Percentiles rank a stretch among this genome's conserved stretches.
phyloP scores from a whole-genome alignment of 2,113 vertebrate genomes.

The Verasper variegatus region DNA sequence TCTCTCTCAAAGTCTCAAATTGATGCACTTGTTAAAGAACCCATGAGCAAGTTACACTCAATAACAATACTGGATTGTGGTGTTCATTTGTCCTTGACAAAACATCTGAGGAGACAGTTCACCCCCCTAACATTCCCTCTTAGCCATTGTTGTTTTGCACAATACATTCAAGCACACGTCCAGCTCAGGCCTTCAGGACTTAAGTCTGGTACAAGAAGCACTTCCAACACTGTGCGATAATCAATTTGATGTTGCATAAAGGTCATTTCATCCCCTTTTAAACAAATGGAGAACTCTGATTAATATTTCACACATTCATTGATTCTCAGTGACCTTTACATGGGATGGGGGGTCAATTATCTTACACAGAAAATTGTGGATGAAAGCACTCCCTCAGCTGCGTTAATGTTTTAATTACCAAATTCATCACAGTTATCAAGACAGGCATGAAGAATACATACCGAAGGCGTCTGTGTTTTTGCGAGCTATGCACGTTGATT shows the following conservation, averaged over 20 bases:
- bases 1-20: not conserved
- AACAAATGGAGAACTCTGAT: slow-evolving; percentile 71
- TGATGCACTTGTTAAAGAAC: not conserved
- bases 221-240: slow-evolving; percentile 52
- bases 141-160: slow-evolving; percentile 25
- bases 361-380: slow-evolving; percentile 59
- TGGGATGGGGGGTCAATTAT: slow-evolving; percentile 70
- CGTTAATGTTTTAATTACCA: slow-evolving; percentile 55
- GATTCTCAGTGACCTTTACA: slow-evolving; percentile 77
- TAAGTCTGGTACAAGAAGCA: slow-evolving; percentile 21
- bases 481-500: slow-evolving; percentile 15
- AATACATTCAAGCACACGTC: slow-evolving; percentile 12
- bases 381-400: slow-evolving; percentile 58
- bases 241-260: slow-evolving; percentile 76
- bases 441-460: slow-evolving; percentile 19
- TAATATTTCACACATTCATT: slow-evolving; percentile 76
- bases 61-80: not conserved
- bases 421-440: slow-evolving; percentile 64
- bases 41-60: not conserved
- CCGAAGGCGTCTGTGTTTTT: slow-evolving; percentile 23
- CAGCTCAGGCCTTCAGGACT: slow-evolving; percentile 5
- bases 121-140: not conserved
- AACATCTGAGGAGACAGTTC: slow-evolving; percentile 6
- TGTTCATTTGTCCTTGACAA: slow-evolving; percentile 12
- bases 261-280: slow-evolving; percentile 76